Evolutionary conservation across 2,888 invertebrate species (phyloP), one percentile per base, ranked within the genome.

Genomic region (Temnothorax ravouxi): DNA sequence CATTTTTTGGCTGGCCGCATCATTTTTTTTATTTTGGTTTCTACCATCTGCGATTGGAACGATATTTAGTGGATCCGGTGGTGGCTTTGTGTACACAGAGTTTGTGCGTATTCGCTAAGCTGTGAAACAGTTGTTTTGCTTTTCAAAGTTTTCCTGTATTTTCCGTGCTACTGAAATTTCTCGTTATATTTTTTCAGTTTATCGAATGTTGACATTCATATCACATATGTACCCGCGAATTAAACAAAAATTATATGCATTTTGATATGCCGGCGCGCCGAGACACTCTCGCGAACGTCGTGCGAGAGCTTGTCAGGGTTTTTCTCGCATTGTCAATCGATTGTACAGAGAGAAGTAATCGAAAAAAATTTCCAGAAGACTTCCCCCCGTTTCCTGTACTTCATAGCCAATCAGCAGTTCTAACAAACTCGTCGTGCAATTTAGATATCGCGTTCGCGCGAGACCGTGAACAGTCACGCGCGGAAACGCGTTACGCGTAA

Each of bases 61-160:
- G 21, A 71, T 80, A 59, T 80, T 80, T 44, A 72, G 52, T 18
- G 25, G 21, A 15, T 59, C 11, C 13, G 54, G 67, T 25, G 44
- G 41, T 29, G 29, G 71, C 56, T 47, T 47, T 59, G 71, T 69
- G 21, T 29, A 71, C 21, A 56, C 56, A 21, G 59, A 59, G 15
- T 71, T 71, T 47, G 41, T 25, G 44, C 41, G 56, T 34, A 29
- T 29, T 47, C 59, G 47, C 15, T 79, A 79, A 79, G 71, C 59
- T 52, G 41, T 47, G 47, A 71, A 79, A 47, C 79, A 47, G 59
- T 47, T 59, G 56, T 79, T 79, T 71, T 79, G 47, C 25, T 66
- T 76, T 66, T 41, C 29, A 69, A 69, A 77, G 44, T 56, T 66
- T 67, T 69, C 69, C 41, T 4, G 15, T 47, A 18, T 34, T 44